These are phyloP conservation scores for Lepidochrysops patricia DNA, from an alignment of 2,888 invertebrate genomes.

Conservation along the genomic window DNA sequence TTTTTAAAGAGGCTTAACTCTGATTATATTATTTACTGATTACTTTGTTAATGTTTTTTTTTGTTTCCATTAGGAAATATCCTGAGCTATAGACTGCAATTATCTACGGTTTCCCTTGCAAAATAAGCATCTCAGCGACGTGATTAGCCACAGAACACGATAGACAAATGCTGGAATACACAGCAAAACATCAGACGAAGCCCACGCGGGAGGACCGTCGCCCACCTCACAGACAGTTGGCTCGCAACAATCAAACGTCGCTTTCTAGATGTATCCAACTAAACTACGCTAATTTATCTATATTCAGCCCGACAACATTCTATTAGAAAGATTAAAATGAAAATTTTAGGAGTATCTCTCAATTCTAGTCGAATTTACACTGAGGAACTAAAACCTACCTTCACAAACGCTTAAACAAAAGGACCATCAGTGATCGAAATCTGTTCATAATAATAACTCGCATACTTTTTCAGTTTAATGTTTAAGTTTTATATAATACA, in stretches of 20 bases:
- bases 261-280: neutral
- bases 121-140: neutral
- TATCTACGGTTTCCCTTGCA: neutral
- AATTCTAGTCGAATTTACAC: neutral
- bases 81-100: too few species aligned
- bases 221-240: constrained; percentile 10
- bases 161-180: neutral
- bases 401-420: too few species aligned
- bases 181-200: neutral
- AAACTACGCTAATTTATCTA: constrained; percentile 1
- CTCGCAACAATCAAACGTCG: constrained; percentile 12
- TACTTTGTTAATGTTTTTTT: too few species aligned
- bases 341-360: neutral
- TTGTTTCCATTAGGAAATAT: too few species aligned
- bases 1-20: too few species aligned
- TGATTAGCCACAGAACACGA: neutral
- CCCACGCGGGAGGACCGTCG: constrained; percentile 1
- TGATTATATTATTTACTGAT: too few species aligned
- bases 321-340: neutral
- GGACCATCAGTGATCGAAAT: too few species aligned
- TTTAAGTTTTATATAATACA: too few species aligned
- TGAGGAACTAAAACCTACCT: neutral
- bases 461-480: too few species aligned
- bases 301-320: constrained; percentile 3
- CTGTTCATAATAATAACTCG: too few species aligned